A percentile compares a stretch with the other conserved stretches of the same genome.
Conservation (phyloP, 2,113 vertebrate genomes). For the Daubentonia madagascariensis region DNA sequence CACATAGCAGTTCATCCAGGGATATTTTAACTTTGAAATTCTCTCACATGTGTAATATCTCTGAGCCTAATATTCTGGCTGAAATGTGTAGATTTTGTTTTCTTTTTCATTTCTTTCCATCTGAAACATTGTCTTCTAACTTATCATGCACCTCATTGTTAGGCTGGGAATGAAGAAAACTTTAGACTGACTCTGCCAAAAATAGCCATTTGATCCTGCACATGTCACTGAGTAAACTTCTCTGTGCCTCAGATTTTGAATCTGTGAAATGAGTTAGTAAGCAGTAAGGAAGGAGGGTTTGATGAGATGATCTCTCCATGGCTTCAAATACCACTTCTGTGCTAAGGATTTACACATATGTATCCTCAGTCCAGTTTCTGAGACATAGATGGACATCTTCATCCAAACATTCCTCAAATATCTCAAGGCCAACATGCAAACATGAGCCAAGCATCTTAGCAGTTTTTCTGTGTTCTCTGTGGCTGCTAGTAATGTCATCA, state of each 20-base stretch:
- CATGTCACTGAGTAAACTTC: not conserved
- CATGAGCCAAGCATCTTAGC: not conserved
- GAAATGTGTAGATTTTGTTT: slow-evolving; percentile 19
- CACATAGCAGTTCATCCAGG: not conserved
- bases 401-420: not conserved
- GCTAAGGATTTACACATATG: not conserved
- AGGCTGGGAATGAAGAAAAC: not conserved
- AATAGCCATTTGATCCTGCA: not conserved
- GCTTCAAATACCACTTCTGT: not conserved
- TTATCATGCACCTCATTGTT: not conserved
- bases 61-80: not conserved
- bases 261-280: not conserved
- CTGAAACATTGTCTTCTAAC: not conserved
- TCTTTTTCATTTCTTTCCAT: slow-evolving; percentile 11
- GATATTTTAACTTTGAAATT: slow-evolving; percentile 45
- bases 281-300: not conserved
- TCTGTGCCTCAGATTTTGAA: not conserved
- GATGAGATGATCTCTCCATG: not conserved
- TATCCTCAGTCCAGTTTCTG: not conserved
- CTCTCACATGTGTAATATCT: slow-evolving; percentile 1
- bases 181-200: not conserved
- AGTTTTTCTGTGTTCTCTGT: not conserved
- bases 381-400: not conserved
- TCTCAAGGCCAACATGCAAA: not conserved
- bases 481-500: not conserved